Base-by-base conservation (phyloP, 1,140 invertebrate genomes). In the Euura lappo region DNA sequence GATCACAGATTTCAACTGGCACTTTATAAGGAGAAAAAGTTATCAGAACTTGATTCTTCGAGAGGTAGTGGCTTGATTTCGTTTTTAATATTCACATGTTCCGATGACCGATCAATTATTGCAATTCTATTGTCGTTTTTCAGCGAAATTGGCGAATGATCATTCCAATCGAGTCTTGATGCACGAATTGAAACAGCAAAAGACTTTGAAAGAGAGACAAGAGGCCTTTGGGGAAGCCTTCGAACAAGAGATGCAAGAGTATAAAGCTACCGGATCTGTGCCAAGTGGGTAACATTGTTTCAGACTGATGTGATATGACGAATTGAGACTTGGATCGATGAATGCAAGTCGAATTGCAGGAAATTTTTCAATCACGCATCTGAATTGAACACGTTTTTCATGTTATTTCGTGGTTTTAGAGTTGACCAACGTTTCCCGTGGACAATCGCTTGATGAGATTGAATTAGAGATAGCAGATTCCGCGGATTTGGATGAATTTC, bases 141-240 rank as follows among this genome's bases (percentile, higher is more conserved):
- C 83, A 90, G 91, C 88, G 70, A 88, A 90, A 77, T 78, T 93
- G 11, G 90, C 90, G 43, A 82, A 83, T 11, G 88, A 92, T 51
- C 91, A 93, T 84, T 86, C 89, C 5, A 83, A 89, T 65, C 89
- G 89, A 80, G 85, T 92, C 4, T 80, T 86, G 45, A 86, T 90
- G 69, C 83, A 89, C 77, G 92, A 93, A 79, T 78, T 87, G 44
- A 88, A 86, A 43, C 89, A 91, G 72, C 88, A 90, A 72, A 83
- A 87, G 73, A 82, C 87, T 45, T 80, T 93, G 66, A 89, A 90
- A 78, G 92, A 93, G 80, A 85, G 92, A 74, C 91, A 93, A 79
- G 89, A 91, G 81, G 91, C 90, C 1, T 93, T 93, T 81, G 89
- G 91, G 73, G 89, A 92, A 81, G 91, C 89, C n/a, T 94, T 93